phyloP scores from a whole-genome alignment of 2,888 invertebrate genomes.

The Abrostola tripartita region DNA sequence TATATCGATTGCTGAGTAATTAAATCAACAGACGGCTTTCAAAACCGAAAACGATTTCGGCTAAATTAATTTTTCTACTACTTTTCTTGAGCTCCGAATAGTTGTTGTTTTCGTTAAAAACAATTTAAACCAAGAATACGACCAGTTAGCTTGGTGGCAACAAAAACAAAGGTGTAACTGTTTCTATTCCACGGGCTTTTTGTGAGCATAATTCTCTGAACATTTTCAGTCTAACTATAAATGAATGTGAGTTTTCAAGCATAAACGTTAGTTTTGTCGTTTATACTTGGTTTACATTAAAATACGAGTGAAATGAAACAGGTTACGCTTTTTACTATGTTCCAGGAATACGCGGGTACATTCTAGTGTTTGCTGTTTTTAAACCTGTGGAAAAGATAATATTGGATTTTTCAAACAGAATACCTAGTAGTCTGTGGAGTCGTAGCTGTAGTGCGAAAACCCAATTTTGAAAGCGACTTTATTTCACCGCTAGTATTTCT shows the following conservation, averaged over 20 bases:
- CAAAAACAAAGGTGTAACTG: not conserved
- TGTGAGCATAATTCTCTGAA: slow-evolving; percentile 12
- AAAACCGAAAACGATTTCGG: not conserved
- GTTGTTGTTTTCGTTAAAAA: slow-evolving; percentile 6
- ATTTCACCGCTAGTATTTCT: too few relatives aligned
- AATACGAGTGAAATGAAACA: not conserved
- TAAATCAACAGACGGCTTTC: too few relatives aligned
- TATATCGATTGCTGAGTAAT: too few relatives aligned
- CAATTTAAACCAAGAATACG: not conserved
- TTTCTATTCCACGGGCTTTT: slow-evolving; percentile 5
- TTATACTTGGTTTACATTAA: not conserved
- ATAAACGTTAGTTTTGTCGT: not conserved
- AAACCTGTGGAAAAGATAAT: not conserved
- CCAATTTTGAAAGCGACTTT: not conserved
- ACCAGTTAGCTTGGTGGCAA: not conserved
- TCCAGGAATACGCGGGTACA: not conserved
- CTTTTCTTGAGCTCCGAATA: too few relatives aligned
- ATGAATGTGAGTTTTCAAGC: not conserved
- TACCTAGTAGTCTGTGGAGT: not conserved
- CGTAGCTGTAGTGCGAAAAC: not conserved
- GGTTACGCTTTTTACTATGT: not conserved
- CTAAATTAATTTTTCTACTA: too few relatives aligned
- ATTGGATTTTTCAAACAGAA: too few relatives aligned
- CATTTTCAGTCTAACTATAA: slow-evolving; percentile 13
- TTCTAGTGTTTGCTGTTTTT: not conserved